Evolutionary conservation across 2,888 invertebrate species (phyloP).

Genomic region (Atethmia centrago): DNA sequence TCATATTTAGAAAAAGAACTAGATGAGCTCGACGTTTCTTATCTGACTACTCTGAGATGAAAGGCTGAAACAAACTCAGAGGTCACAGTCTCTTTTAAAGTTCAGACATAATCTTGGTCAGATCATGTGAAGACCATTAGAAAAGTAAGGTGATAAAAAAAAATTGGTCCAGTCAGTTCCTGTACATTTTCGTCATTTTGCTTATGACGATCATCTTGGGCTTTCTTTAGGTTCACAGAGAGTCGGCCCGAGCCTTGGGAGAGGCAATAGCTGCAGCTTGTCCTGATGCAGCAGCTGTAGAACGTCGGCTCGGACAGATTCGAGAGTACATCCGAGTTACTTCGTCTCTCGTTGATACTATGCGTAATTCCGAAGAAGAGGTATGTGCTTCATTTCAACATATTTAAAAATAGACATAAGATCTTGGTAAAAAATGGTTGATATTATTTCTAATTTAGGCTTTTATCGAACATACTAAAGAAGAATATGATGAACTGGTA

Average conservation of each 20-base stretch:
- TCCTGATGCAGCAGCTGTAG: conserved; percentile 92
- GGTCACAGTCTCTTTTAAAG: too few species aligned
- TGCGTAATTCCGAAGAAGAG: conserved; percentile 93
- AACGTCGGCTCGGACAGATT: conserved; percentile 93
- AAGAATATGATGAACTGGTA: conserved; percentile 91
- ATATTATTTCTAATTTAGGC: conserved; percentile 85
- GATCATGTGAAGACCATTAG: too few species aligned
- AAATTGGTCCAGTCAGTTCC: not conserved
- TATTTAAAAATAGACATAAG: conserved; percentile 34
- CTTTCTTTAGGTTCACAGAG: conserved; percentile 79
- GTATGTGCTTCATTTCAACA: conserved; percentile 77
- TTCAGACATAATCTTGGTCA: too few species aligned
- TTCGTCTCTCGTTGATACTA: conserved; percentile 92
- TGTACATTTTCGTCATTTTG: not conserved
- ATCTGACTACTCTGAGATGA: too few species aligned
- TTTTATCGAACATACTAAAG: conserved; percentile 88
- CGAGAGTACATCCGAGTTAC: conserved; percentile 93
- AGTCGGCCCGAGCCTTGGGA: conserved; percentile 85
- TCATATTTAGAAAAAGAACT: too few species aligned
- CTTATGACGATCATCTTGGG: not conserved
- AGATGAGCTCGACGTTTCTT: too few species aligned
- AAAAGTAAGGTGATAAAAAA: not conserved
- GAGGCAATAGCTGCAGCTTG: conserved; percentile 88
- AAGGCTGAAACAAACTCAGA: too few species aligned
- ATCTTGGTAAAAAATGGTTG: conserved; percentile 50